A percentile compares a stretch with the other conserved stretches of the same genome.
These are phyloP conservation scores for Vanessa cardui DNA, from an alignment of 2,888 invertebrate genomes.

Conservation along the genomic window DNA sequence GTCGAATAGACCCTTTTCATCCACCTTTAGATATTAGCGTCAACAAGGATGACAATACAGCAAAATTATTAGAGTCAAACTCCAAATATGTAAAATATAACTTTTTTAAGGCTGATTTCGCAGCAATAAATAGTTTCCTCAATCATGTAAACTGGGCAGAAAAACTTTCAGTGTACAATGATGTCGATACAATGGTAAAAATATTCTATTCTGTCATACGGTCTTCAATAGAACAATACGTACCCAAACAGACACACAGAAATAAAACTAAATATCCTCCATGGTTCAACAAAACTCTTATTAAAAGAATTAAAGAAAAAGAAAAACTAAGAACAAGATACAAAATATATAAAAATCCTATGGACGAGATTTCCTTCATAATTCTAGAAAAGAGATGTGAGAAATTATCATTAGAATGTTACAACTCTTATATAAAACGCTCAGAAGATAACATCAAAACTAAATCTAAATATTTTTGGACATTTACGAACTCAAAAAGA, in stretches of 20 bases:
- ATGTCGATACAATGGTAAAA: background rate
- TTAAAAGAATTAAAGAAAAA: conserved; percentile 14
- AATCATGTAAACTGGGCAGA: background rate
- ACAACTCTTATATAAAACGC: too few relatives aligned
- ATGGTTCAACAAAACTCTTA: conserved; percentile 13
- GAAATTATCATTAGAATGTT: too few relatives aligned
- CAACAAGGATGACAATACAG: background rate
- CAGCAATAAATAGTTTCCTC: background rate
- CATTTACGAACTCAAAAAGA: too few relatives aligned
- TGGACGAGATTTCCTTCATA: too few relatives aligned
- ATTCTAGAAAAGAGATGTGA: too few relatives aligned
- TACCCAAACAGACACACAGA: background rate
- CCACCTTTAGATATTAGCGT: conserved; percentile 11
- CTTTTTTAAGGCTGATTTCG: conserved; percentile 8
- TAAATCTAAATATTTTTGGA: too few relatives aligned
- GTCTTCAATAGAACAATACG: background rate
- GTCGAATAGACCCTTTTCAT: conserved; percentile 11
- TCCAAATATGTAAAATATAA: conserved; percentile 2
- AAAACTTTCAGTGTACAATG: background rate
- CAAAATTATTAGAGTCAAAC: conserved; percentile 5
- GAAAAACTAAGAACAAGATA: conserved; percentile 6
- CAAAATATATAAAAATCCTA: conserved; percentile 13
- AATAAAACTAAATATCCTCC: conserved; percentile 14
- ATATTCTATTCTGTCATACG: background rate
- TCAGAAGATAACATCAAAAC: too few relatives aligned